Percentiles rank a stretch among this genome's conserved stretches.
Evolutionary conservation across 2,888 invertebrate genomes (phyloP).

Genomic region (Hyles lineata): DNA sequence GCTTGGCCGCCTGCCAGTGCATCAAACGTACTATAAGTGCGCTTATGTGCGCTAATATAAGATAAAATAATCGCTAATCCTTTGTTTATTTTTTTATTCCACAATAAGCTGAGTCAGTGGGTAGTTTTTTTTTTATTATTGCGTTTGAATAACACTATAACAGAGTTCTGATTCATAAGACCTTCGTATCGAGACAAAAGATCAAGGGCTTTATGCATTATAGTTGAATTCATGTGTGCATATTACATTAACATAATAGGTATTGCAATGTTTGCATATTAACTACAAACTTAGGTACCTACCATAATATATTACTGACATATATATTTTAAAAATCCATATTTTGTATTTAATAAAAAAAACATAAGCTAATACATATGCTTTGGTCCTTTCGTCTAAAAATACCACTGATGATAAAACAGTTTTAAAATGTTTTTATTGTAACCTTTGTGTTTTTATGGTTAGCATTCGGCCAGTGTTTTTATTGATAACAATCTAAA

Average conservation of each 20-base stretch:
- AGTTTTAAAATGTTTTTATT: background rate
- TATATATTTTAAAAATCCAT: no score
- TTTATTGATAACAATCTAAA: constrained; percentile 28
- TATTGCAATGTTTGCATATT: background rate
- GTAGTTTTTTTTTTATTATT: constrained; percentile 17
- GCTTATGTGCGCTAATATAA: constrained; percentile 43
- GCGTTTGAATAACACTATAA: constrained; percentile 30
- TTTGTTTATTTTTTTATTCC: constrained; percentile 52
- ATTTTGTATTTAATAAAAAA: no score
- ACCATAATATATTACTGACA: no score
- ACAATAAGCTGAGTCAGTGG: constrained; percentile 41
- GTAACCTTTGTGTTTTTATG: constrained; percentile 18
- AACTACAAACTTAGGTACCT: background rate
- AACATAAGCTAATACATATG: no score
- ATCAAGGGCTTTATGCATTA: constrained; percentile 28
- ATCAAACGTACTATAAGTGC: constrained; percentile 47
- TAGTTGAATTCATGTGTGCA: constrained; percentile 2
- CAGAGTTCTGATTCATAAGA: constrained; percentile 31
- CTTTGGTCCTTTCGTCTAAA: no score
- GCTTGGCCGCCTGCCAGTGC: constrained; percentile 65
- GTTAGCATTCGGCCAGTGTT: constrained; percentile 19
- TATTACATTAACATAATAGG: background rate
- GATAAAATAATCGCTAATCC: constrained; percentile 46
- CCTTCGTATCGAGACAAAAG: constrained; percentile 26
- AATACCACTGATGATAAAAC: background rate